phyloP scores from a whole-genome alignment of 2,113 vertebrate species.

The Festucalex cinctus region DNA sequence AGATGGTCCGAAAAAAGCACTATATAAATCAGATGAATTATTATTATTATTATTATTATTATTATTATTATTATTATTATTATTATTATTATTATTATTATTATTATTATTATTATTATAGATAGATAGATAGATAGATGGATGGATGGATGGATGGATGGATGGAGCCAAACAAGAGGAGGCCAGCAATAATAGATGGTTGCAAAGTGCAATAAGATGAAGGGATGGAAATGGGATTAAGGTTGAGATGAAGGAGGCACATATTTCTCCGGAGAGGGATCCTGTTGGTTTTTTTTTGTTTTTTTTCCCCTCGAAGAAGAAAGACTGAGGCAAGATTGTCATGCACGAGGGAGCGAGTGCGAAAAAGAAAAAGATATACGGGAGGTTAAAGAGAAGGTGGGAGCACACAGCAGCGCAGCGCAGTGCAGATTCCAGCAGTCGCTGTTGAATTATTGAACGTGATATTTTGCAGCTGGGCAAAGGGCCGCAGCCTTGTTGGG shows the following conservation, averaged over 20 bases:
- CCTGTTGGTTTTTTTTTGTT: background rate
- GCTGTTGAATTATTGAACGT: conserved; percentile 73
- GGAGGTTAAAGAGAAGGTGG: conserved; percentile 18
- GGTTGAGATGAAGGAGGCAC: conserved; percentile 4
- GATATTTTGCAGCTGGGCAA: conserved; percentile 63
- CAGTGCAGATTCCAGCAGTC: conserved; percentile 27
- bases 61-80: too few species aligned
- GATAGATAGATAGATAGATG: too few species aligned
- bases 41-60: too few species aligned
- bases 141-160: too few species aligned
- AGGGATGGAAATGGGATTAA: conserved; percentile 14
- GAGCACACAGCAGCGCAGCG: conserved; percentile 27
- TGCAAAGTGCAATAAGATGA: conserved; percentile 5
- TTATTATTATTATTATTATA: too few species aligned
- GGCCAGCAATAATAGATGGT: conserved; percentile 20
- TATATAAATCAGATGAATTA: too few species aligned
- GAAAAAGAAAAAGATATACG: background rate
- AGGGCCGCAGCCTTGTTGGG: conserved; percentile 35
- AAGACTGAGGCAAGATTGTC: background rate
- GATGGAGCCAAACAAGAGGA: conserved; percentile 9
- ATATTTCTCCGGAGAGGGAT: conserved; percentile 1
- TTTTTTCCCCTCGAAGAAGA: background rate
- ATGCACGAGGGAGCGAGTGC: background rate
- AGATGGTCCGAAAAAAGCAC: too few species aligned
- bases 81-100: too few species aligned